Percentiles rank a stretch among this genome's conserved stretches.
These are phyloP conservation scores for Rousettus leschenaultii DNA, from an alignment of 2,113 vertebrate genomes.

Conservation along the genomic window DNA sequence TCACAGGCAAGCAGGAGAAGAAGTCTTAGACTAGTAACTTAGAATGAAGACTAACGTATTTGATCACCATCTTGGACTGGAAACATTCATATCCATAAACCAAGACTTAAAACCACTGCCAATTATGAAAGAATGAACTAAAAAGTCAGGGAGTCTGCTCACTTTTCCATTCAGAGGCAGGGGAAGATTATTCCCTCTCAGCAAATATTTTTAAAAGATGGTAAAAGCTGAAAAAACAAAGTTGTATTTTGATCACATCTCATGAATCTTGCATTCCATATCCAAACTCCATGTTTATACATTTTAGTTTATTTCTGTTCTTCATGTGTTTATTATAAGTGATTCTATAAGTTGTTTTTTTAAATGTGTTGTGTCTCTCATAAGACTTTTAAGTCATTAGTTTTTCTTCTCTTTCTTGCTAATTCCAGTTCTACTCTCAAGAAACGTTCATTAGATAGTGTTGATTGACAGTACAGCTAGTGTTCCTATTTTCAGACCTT, in stretches of 20 bases:
- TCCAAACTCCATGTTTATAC: neutral
- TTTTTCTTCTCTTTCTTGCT: neutral
- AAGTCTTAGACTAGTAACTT: neutral
- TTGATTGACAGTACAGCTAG: constrained; percentile 22
- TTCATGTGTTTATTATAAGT: constrained; percentile 1
- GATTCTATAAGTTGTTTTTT: neutral
- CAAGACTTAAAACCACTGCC: neutral
- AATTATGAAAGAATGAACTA: constrained; percentile 12
- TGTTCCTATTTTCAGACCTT: constrained; percentile 60
- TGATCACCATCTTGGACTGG: neutral
- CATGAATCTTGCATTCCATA: neutral
- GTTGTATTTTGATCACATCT: neutral
- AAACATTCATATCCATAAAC: constrained; percentile 20
- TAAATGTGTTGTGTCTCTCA: neutral
- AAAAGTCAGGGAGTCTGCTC: neutral
- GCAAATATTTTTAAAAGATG: neutral
- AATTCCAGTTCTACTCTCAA: neutral
- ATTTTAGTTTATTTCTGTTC: neutral
- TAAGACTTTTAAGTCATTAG: neutral
- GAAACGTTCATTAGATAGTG: neutral
- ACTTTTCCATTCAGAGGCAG: constrained; percentile 12
- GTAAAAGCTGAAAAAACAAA: neutral
- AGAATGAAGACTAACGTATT: neutral
- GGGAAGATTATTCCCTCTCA: neutral
- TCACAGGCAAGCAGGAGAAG: neutral